phyloP scores from a whole-genome alignment of 2,797 vertebrate genomes.

The Sebastes oblongus region DNA sequence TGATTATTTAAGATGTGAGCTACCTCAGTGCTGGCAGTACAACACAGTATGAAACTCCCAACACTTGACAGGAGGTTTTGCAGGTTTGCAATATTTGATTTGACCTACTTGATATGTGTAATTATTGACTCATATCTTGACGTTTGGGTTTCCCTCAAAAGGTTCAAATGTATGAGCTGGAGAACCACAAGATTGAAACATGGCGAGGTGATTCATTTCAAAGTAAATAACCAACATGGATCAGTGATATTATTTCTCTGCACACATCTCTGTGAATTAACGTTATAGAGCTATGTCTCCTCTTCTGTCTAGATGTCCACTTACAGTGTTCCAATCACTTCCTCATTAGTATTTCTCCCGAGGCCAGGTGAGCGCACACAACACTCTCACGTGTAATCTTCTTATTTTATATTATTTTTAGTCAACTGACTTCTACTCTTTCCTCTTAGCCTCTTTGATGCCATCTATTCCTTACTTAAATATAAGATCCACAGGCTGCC shows the following conservation, averaged over 20 bases:
- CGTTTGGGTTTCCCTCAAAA: constrained; percentile 47
- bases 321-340: constrained; percentile 64
- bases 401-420: background rate
- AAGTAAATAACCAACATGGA: constrained; percentile 72
- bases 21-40: background rate
- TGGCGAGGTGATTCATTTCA: constrained; percentile 92
- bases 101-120: background rate
- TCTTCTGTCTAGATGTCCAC: constrained; percentile 72
- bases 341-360: constrained; percentile 79
- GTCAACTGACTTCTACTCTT: background rate
- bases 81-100: background rate
- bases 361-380: constrained; percentile 71
- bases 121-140: background rate
- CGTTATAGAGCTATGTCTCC: background rate
- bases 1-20: background rate
- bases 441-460: constrained; percentile 78
- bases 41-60: background rate
- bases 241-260: background rate
- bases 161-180: constrained; percentile 97
- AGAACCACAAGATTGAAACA: constrained; percentile 96
- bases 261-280: background rate
- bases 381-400: background rate
- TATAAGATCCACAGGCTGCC: constrained; percentile 94
- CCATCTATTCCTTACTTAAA: constrained; percentile 78
- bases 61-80: background rate